Conservation (phyloP, 2,888 invertebrate species). For the Acanthosepion pharaonis region DNA sequence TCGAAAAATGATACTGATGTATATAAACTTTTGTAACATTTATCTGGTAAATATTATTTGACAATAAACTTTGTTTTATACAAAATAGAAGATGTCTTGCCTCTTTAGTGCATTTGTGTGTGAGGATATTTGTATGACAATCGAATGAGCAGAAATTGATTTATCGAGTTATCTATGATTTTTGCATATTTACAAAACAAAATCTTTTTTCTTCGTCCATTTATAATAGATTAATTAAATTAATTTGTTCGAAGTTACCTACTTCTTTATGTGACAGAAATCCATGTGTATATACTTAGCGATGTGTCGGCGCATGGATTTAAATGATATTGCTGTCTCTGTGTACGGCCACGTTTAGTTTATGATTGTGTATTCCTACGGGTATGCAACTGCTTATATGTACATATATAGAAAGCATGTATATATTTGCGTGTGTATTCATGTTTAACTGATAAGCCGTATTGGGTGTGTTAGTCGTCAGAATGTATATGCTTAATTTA, state of each 20-base stretch:
- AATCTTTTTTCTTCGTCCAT: background rate
- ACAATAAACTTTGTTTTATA: background rate
- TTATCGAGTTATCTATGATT: background rate
- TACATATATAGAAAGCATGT: too few species aligned
- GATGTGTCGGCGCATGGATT: background rate
- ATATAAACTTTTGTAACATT: background rate
- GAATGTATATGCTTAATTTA: too few species aligned
- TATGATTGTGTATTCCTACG: background rate
- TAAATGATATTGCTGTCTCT: background rate
- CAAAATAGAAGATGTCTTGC: background rate
- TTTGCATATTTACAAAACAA: conserved; percentile 9
- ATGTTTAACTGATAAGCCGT: too few species aligned
- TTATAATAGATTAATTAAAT: conserved; percentile 9
- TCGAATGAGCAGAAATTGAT: background rate
- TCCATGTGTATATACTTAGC: background rate
- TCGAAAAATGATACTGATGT: background rate
- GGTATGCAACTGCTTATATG: too few species aligned
- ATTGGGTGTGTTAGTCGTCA: too few species aligned
- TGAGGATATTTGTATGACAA: background rate
- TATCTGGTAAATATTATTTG: background rate
- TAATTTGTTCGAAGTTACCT: background rate
- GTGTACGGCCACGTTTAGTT: background rate
- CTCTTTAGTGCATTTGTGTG: background rate
- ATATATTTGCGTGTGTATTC: too few species aligned
- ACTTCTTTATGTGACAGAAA: background rate